These are phyloP conservation scores for Lagocephalus sceleratus DNA, from an alignment of 2,797 vertebrate genomes.

Conservation along the genomic window DNA sequence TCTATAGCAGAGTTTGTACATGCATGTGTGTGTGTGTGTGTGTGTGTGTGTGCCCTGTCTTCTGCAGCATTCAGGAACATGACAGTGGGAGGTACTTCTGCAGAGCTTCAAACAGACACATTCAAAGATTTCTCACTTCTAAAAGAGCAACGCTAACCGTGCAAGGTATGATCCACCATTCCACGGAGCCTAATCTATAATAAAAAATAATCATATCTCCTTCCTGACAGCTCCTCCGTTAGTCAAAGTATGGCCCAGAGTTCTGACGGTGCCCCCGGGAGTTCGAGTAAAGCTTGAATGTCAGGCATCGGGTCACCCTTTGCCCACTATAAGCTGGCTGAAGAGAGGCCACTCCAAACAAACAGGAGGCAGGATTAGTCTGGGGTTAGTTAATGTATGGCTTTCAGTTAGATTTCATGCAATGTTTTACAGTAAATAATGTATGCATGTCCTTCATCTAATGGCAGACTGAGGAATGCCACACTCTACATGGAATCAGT, in stretches of 20 bases:
- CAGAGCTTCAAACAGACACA: conserved; percentile 67
- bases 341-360: conserved; percentile 71
- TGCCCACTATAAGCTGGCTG: conserved; percentile 71
- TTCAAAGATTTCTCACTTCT: conserved; percentile 70
- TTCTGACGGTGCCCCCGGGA: conserved; percentile 65
- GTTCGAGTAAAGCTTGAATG: conserved; percentile 70
- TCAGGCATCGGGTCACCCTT: conserved; percentile 71
- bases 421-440: too few relatives aligned
- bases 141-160: conserved; percentile 65
- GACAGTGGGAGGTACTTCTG: conserved; percentile 77
- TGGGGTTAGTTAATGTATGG: conserved; percentile 55
- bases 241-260: conserved; percentile 67
- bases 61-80: conserved; percentile 62
- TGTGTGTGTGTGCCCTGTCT: not conserved
- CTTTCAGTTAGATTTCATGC: not conserved
- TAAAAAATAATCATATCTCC: not conserved
- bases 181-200: not conserved
- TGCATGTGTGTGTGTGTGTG: not conserved
- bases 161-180: conserved; percentile 53
- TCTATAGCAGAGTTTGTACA: not conserved
- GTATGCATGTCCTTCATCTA: not conserved
- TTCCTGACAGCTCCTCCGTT: conserved; percentile 65
- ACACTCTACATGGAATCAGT: conserved; percentile 74
- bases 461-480: conserved; percentile 64
- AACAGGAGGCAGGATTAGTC: conserved; percentile 71